Percentiles rank a stretch among this genome's conserved stretches.
phyloP scores from a whole-genome alignment of 2,888 invertebrate genomes.

The Morpho achilles region DNA sequence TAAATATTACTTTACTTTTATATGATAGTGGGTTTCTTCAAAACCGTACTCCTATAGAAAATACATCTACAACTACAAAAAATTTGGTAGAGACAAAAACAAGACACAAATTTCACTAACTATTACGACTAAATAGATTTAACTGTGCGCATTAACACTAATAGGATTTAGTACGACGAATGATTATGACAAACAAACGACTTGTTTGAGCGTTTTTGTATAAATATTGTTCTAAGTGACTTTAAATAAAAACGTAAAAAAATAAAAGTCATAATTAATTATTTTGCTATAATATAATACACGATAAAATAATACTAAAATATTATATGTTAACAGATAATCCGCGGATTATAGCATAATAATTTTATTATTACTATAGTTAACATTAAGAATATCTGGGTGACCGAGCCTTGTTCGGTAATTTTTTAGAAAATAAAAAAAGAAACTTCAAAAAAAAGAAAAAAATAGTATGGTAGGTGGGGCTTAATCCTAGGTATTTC shows the following conservation, averaged over 20 bases:
- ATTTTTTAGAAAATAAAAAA: too few relatives aligned
- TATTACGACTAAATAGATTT: slow-evolving; percentile 42
- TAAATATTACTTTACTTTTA: not conserved
- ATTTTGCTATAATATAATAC: too few relatives aligned
- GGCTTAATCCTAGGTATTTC: too few relatives aligned
- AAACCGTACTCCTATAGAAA: slow-evolving; percentile 18
- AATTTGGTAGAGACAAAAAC: slow-evolving; percentile 28
- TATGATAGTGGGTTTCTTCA: slow-evolving; percentile 5
- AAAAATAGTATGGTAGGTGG: too few relatives aligned
- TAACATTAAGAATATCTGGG: too few relatives aligned
- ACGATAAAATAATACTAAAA: too few relatives aligned
- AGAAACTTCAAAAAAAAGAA: too few relatives aligned
- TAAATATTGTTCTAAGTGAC: too few relatives aligned
- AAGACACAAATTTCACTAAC: slow-evolving; percentile 32
- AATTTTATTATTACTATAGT: too few relatives aligned
- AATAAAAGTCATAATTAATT: not conserved
- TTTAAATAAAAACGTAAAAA: not conserved
- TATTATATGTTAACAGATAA: too few relatives aligned
- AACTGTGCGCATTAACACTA: slow-evolving; percentile 70
- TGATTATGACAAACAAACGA: not conserved
- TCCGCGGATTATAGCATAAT: too few relatives aligned
- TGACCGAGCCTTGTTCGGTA: too few relatives aligned
- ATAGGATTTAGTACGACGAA: slow-evolving; percentile 46
- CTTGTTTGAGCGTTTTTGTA: not conserved
- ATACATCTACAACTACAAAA: slow-evolving; percentile 28